Percentiles rank a stretch among this genome's conserved stretches.
Evolutionary conservation across 1,140 invertebrate species (phyloP).

Genomic region (Maniola jurtina): DNA sequence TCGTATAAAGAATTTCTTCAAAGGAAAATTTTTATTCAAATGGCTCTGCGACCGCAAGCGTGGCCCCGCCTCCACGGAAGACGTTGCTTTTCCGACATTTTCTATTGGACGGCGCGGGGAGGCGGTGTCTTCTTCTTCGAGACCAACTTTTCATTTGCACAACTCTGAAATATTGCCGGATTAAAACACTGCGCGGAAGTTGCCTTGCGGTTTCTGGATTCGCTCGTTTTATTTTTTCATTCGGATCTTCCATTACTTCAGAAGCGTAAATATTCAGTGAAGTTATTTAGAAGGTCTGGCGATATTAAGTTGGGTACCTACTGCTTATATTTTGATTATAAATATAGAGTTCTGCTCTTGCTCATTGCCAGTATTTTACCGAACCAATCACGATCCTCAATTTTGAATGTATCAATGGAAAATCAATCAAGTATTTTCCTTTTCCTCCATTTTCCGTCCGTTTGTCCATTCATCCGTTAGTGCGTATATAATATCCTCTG

Average conservation of each 20-base stretch:
- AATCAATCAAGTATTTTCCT: too few relatives aligned
- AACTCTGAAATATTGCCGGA: conserved; percentile 70
- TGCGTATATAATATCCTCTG: too few relatives aligned
- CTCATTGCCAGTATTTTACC: too few relatives aligned
- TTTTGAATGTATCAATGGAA: too few relatives aligned
- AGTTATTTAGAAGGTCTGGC: background rate
- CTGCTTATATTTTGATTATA: too few relatives aligned
- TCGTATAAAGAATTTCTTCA: conserved; percentile 74
- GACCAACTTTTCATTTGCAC: conserved; percentile 77
- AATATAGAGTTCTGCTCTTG: too few relatives aligned
- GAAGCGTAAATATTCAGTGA: conserved; percentile 19
- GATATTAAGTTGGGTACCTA: background rate
- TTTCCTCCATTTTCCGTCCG: too few relatives aligned
- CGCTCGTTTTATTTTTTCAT: conserved; percentile 51
- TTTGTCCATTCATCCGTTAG: too few relatives aligned
- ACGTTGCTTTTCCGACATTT: conserved; percentile 69
- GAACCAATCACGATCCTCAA: too few relatives aligned
- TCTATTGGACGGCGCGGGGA: conserved; percentile 68
- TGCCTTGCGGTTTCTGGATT: conserved; percentile 63
- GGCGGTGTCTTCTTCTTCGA: conserved; percentile 66
- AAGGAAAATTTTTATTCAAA: conserved; percentile 73
- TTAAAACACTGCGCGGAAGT: conserved; percentile 68
- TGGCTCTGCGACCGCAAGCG: conserved; percentile 65
- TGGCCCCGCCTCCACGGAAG: conserved; percentile 69
- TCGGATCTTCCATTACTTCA: conserved; percentile 46